A percentile compares a stretch with the other conserved stretches of the same genome.
Evolutionary conservation across 2,797 vertebrate genomes (phyloP).

Genomic region (Ciconia nigra): DNA sequence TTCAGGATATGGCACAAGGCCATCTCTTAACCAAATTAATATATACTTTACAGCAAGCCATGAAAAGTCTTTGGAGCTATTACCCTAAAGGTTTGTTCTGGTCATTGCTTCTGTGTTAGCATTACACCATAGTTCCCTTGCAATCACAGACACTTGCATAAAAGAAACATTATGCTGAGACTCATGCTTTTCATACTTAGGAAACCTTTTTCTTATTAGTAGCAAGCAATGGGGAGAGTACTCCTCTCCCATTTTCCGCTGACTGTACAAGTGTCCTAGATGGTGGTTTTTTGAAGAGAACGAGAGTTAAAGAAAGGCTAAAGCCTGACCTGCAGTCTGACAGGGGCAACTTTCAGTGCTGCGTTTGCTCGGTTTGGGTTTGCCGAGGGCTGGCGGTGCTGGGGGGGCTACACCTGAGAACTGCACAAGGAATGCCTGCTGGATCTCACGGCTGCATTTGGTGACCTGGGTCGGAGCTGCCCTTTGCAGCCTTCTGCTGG

Average conservation of each 20-base stretch:
- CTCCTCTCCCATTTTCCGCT: background rate
- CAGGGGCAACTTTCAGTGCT: background rate
- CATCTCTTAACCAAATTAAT: constrained; percentile 39
- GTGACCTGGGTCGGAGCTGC: background rate
- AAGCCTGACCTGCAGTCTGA: background rate
- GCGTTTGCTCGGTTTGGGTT: background rate
- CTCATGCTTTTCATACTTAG: background rate
- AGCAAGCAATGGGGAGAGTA: background rate
- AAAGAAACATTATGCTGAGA: constrained; percentile 4
- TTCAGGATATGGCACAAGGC: constrained; percentile 11
- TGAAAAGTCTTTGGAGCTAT: background rate
- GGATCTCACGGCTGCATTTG: fast-evolving
- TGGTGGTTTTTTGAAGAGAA: background rate
- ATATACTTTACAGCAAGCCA: constrained; percentile 7
- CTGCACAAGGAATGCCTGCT: background rate
- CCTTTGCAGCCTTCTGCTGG: background rate
- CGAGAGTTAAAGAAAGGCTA: background rate
- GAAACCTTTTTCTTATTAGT: constrained; percentile 18
- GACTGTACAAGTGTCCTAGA: background rate
- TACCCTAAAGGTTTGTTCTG: constrained; percentile 36
- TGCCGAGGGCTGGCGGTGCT: background rate
- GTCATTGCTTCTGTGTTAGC: constrained; percentile 17
- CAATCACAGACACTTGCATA: background rate
- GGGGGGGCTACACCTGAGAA: background rate
- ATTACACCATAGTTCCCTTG: background rate